phyloP scores from a whole-genome alignment of 2,888 invertebrate species.

The Copidosoma aretas region DNA sequence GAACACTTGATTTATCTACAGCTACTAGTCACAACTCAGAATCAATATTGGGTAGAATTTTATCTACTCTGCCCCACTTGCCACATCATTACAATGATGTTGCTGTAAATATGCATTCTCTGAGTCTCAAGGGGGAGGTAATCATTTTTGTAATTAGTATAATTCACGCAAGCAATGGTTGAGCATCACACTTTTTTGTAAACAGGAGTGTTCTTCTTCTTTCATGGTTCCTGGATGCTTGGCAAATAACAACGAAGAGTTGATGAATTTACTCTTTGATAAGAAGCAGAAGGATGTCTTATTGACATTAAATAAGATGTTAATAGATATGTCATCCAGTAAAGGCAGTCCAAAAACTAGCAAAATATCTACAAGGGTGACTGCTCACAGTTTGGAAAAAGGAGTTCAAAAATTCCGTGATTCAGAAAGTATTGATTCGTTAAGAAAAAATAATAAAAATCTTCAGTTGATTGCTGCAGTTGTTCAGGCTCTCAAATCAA shows the following conservation, averaged over 20 bases:
- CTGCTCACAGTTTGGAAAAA: conserved; percentile 60
- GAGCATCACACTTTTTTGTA: background rate
- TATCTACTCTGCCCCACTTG: conserved; percentile 68
- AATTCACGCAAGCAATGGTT: no score
- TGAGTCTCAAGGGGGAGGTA: conserved; percentile 61
- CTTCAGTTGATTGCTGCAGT: conserved; percentile 63
- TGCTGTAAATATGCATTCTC: conserved; percentile 70
- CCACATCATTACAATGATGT: conserved; percentile 72
- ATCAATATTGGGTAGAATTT: conserved; percentile 69
- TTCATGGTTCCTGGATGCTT: conserved; percentile 56
- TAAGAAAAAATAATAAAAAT: conserved; percentile 51
- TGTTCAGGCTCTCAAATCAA: conserved; percentile 68
- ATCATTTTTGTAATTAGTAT: conserved; percentile 6
- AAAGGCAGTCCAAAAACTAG: conserved; percentile 51
- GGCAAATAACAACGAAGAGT: conserved; percentile 52
- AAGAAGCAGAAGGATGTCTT: conserved; percentile 57
- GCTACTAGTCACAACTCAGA: conserved; percentile 70
- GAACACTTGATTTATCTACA: conserved; percentile 71
- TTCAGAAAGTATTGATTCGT: conserved; percentile 45
- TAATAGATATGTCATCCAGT: conserved; percentile 50
- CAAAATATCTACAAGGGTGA: conserved; percentile 55
- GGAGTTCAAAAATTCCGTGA: conserved; percentile 54
- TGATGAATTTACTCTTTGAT: conserved; percentile 52
- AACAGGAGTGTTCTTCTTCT: conserved; percentile 49
- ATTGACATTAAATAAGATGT: conserved; percentile 51